Percentiles rank a stretch among this genome's conserved stretches.
Conservation (phyloP, 1,140 invertebrate species). For the Drosophila watanabei region DNA sequence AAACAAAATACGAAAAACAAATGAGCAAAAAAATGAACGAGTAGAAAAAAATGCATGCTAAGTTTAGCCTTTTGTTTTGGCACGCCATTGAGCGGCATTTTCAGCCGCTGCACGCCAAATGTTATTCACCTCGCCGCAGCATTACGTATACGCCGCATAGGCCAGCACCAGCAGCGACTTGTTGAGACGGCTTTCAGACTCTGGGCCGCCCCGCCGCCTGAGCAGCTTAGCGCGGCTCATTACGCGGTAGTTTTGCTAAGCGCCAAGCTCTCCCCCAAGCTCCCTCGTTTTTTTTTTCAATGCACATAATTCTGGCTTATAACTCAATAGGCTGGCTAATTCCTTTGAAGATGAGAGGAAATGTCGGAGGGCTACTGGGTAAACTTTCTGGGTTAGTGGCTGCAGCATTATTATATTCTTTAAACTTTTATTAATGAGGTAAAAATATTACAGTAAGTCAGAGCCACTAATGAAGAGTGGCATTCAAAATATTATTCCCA, state of each 20-base stretch:
- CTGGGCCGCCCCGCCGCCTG: conserved; percentile 22
- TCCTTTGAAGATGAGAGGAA: neutral
- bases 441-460: too few species aligned
- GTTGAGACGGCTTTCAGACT: conserved; percentile 69
- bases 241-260: conserved; percentile 37
- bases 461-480: too few species aligned
- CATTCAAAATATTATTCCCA: too few species aligned
- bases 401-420: neutral
- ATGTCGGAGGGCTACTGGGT: neutral
- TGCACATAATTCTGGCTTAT: conserved; percentile 42
- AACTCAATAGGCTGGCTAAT: conserved; percentile 24
- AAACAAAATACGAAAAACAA: conserved; percentile 21
- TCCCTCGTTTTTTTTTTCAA: neutral
- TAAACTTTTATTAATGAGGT: neutral
- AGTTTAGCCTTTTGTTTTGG: conserved; percentile 84
- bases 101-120: conserved; percentile 52
- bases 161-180: conserved; percentile 45
- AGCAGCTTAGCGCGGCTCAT: conserved; percentile 46
- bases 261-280: conserved; percentile 14
- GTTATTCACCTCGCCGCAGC: conserved; percentile 72
- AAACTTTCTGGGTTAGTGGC: neutral
- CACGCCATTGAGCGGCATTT: conserved; percentile 82
- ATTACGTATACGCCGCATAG: conserved; percentile 75
- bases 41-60: conserved; percentile 68
- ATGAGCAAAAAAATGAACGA: neutral